phyloP scores from a whole-genome alignment of 2,113 vertebrate genomes.

The Pseudorectes ferrugineus region DNA sequence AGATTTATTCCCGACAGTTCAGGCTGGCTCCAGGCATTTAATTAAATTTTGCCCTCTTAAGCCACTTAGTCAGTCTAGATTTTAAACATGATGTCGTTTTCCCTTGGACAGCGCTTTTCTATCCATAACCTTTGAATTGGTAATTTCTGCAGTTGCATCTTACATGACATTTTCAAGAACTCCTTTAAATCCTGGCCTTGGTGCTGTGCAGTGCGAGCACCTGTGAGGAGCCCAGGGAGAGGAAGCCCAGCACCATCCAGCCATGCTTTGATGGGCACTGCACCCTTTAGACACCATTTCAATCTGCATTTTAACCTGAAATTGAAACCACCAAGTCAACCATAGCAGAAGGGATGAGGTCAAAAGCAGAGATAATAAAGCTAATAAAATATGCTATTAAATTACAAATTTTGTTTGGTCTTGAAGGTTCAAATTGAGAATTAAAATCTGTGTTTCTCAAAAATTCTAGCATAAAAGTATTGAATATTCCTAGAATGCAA shows the following conservation, averaged over 20 bases:
- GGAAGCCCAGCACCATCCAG: neutral
- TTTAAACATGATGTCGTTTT: constrained; percentile 40
- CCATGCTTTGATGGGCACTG: fast-evolving
- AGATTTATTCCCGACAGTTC: constrained; percentile 67
- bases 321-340: fast-evolving
- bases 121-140: constrained; percentile 18
- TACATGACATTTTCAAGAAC: neutral
- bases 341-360: neutral
- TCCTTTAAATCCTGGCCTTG: neutral
- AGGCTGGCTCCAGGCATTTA: constrained; percentile 61
- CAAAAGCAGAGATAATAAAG: neutral
- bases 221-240: neutral
- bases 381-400: neutral
- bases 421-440: neutral
- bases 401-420: neutral
- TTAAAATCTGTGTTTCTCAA: neutral
- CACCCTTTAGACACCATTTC: fast-evolving
- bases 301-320: neutral
- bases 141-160: neutral
- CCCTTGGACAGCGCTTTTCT: neutral
- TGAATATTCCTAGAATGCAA: neutral
- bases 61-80: constrained; percentile 64
- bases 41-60: constrained; percentile 66
- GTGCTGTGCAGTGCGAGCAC: neutral
- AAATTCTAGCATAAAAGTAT: neutral